Base-by-base conservation (phyloP, 2,113 vertebrate species). In the Hemiscyllium ocellatum region DNA sequence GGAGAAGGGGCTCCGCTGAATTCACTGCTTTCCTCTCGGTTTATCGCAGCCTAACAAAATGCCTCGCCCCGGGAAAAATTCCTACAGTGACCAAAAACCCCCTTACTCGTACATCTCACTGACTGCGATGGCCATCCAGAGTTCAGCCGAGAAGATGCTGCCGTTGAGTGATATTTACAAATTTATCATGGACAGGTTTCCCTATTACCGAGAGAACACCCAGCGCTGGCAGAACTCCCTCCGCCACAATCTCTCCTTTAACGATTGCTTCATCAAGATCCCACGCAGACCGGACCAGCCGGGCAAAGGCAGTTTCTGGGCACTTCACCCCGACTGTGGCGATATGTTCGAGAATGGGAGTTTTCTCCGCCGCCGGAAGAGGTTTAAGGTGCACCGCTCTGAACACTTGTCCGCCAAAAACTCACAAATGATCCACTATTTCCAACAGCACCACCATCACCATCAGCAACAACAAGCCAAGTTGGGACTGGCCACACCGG, bases 101-200 rank as follows among this genome's bases (percentile, higher is more conserved):
- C 99, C 99, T 1, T 99, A 99, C 96, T 99, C 99, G 6, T 99
- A 99, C 96, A 99, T 99, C 96, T 99, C 99, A 0, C 97, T 99
- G 97, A 99, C 99, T 47, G 99, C 99, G 22, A 99, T 99, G 99
- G 99, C 99, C 94, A 99, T 99, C 96, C 99, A 99, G 96, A 98
- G 98, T 97, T 99, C 98, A 5, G 96, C 98, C 0, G 99, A 99
- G 52, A 99, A 99, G 98, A 99, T 99, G 98, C 97, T 99, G 68
- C 98, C 98, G 0, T 97, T 99, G 95, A 99, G 98, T 96, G 98
- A 99, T 97, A 99, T 99, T 96, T 99, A 99, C 96, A 99, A 98
- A 97, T 99, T 99, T 97, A 99, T 99, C 97, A 99, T 98, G 98
- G 98, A 99, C 96, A 98, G 98, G 26, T 99, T 99, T 96, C 98